Evolutionary conservation across 2,888 invertebrate genomes (phyloP), one percentile per base, ranked within the genome.

Genomic region (Caenorhabditis imperialis): DNA sequence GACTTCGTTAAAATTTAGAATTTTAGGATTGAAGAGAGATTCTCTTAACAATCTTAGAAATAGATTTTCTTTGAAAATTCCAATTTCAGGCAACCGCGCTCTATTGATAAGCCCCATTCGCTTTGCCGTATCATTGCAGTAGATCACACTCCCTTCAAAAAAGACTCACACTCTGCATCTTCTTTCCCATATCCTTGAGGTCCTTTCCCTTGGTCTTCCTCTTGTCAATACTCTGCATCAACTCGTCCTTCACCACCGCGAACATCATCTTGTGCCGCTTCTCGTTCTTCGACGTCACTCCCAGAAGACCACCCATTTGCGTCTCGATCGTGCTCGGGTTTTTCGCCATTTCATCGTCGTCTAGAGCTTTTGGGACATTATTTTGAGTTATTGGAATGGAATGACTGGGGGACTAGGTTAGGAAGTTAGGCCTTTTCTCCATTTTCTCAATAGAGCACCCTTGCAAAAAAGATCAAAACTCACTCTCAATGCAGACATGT

Each of bases 241-340:
- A 30, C 2, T 81, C 81, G 42, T 81, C 81, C 27, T 74, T 76
- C 5, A 61, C 44, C 30, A 81, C 75, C 10, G 70, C 65, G 23
- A 70, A 77, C 45, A 62, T 22, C 77, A 81, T 77, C 58, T 81
- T 81, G 53, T 82, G 81, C 33, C 72, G 47, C 20, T 54, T 54
- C 6, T 77, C 75, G 16, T 70, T 55, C 38, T 63, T 72, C 16
- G 51, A 42, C 14, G 72, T 58, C 18, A 79, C 75, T 33, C 82
- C 82, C 10, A 81, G 23, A 7, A 80, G 53, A 7, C 79, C 81
- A 14, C 82, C 82, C 69, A 69, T 69, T 27, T 75, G 74, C 0
- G 58, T 63, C 10, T 75, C 74, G 7, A 75, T 69, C 35, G 69
- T 67, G 8, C 48, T 35, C 16, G 55, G 54, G 50, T 60, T 61